phyloP scores from a whole-genome alignment of 1,140 invertebrate genomes.

The Pogonognathellus flavescens region DNA sequence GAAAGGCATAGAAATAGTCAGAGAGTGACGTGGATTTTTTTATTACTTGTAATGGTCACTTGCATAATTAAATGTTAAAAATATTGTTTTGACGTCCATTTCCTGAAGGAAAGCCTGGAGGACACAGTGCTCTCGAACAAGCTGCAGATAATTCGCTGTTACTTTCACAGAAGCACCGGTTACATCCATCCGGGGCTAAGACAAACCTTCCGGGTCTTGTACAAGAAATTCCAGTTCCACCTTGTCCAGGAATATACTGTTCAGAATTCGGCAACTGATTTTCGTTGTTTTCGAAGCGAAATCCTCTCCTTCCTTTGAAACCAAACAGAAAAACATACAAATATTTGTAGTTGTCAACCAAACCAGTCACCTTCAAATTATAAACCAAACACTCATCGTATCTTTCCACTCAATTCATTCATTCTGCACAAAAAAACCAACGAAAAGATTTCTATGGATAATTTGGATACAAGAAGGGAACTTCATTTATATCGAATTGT shows the following conservation, averaged over 20 bases:
- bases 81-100: background rate
- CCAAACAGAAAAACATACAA: too few relatives aligned
- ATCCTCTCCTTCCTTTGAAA: background rate
- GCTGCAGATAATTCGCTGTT: slow-evolving; percentile 52
- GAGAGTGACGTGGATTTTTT: too few relatives aligned
- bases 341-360: too few relatives aligned
- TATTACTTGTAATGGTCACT: background rate
- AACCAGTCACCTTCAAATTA: too few relatives aligned
- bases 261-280: slow-evolving; percentile 20
- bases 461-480: too few relatives aligned
- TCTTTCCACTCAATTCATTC: too few relatives aligned
- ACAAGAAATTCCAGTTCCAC: slow-evolving; percentile 55
- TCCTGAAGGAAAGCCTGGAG: slow-evolving; percentile 60
- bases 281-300: slow-evolving; percentile 27
- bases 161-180: slow-evolving; percentile 41
- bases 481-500: too few relatives aligned
- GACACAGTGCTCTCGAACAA: slow-evolving; percentile 59
- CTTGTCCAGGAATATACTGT: slow-evolving; percentile 26
- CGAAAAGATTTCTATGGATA: too few relatives aligned
- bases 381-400: too few relatives aligned
- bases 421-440: too few relatives aligned
- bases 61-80: background rate
- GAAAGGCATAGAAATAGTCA: too few relatives aligned
- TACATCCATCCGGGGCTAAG: slow-evolving; percentile 60
- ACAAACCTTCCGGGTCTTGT: slow-evolving; percentile 56